phyloP scores from a whole-genome alignment of 2,888 invertebrate species.

The Sarcophaga rosellei region DNA sequence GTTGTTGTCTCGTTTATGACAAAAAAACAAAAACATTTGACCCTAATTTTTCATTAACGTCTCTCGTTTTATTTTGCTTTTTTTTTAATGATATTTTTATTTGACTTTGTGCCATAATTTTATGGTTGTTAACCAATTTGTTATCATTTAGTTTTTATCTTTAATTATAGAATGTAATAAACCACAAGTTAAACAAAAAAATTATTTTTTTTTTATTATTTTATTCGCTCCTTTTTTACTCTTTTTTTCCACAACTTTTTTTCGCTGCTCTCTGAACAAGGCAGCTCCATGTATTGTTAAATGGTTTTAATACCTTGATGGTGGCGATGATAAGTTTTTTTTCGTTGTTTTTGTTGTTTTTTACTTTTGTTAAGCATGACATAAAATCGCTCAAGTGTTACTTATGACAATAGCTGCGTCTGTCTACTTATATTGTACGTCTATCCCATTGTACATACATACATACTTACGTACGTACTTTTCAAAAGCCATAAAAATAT shows the following conservation, averaged over 20 bases:
- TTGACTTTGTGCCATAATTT: conserved; percentile 39
- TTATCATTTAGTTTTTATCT: conserved; percentile 63
- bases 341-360: background rate
- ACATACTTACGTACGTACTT: background rate
- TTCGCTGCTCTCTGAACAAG: conserved; percentile 23
- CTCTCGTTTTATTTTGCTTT: background rate
- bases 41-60: conserved; percentile 28
- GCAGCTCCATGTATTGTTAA: conserved; percentile 28
- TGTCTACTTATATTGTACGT: background rate
- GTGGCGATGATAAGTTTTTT: conserved; percentile 46
- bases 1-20: background rate
- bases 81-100: background rate
- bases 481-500: conserved; percentile 39
- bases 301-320: conserved; percentile 59
- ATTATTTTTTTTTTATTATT: background rate
- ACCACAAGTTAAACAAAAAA: conserved; percentile 37
- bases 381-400: conserved; percentile 66
- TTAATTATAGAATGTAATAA: conserved; percentile 54
- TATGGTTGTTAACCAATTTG: conserved; percentile 63
- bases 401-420: conserved; percentile 41
- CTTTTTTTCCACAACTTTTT: background rate
- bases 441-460: background rate
- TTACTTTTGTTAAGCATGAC: conserved; percentile 30
- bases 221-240: conserved; percentile 26
- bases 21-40: conserved; percentile 23